Conservation (phyloP, 35 echinoderm and acorn worm species). For the Ophiothrix spiculata region DNA sequence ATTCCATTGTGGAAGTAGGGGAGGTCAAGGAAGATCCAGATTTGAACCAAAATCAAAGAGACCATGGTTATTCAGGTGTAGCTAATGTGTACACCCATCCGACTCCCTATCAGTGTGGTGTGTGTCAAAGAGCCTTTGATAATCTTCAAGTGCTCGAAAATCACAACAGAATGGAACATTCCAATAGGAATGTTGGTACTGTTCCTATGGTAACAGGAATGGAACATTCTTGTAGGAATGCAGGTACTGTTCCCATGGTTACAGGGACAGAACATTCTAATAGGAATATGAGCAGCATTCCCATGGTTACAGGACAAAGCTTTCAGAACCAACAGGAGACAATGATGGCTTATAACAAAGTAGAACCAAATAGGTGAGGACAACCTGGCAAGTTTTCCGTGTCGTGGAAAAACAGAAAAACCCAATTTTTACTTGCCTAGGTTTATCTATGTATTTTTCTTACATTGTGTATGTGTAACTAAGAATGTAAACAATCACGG, state of each 20-base stretch:
- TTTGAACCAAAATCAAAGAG: background rate
- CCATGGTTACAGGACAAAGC: background rate
- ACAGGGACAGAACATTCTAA: too few relatives aligned
- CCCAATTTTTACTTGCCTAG: too few relatives aligned
- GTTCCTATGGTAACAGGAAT: too few relatives aligned
- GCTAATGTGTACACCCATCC: background rate
- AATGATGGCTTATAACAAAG: background rate
- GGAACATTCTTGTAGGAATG: too few relatives aligned
- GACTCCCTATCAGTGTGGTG: background rate
- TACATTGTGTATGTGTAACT: too few relatives aligned
- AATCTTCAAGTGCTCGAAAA: background rate
- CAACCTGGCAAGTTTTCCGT: background rate
- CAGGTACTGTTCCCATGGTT: too few relatives aligned
- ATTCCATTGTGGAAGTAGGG: slow-evolving; percentile 1
- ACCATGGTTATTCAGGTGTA: background rate
- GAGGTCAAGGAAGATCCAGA: background rate
- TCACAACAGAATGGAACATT: background rate
- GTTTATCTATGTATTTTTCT: too few relatives aligned
- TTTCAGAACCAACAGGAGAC: background rate
- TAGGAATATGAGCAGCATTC: too few relatives aligned
- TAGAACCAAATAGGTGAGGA: background rate
- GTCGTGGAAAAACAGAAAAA: too few relatives aligned
- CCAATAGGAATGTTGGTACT: background rate
- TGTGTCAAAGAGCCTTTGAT: background rate
- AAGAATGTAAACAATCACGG: too few relatives aligned